Base-by-base conservation (phyloP, 2,797 vertebrate genomes). In the Myotis pilosus region DNA sequence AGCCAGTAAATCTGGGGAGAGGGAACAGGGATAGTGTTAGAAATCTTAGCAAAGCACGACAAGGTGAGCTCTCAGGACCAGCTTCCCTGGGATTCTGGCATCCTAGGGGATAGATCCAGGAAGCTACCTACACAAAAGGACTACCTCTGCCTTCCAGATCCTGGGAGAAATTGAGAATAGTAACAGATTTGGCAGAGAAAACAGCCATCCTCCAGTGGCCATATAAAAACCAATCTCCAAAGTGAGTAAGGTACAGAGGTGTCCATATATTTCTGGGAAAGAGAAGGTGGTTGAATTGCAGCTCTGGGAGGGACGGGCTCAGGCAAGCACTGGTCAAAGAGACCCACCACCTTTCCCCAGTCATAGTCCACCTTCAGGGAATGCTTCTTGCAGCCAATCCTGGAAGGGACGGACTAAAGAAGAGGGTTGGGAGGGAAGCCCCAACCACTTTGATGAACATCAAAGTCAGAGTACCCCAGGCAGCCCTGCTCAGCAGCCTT, bases 1-100 rank as follows among this genome's bases (percentile, higher is more conserved):
- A 99, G 99, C 99, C 99, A 99, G 11, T 98, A 98, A 30, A 99
- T 96, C 99, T 99, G 98, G 6, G 3, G 20, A 78, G 80, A 89
- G 17, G 55, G 51, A 57, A 84, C 53, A 38, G 33, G 44, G 57
- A 12, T 33, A 1, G 36, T 5, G 1, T 96, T 44, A 95, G 94
- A 28, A 33, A 94, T 19, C 66, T 69, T 19, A 82, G 75, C 55
- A 69, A 16, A 33, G 41, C 68, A 64, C 0, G 19, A 22, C 7
- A 1, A 53, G 47, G 30, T 68, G 60, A 53, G 30, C 84, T 23
- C 22, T 80, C 5, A 25, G 30, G 28, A 80, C 51, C 19, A 15
- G 71, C 47, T 49, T 38, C n/a, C 30, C 83, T 3, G 10, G 55
- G 41, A 49, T 15, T 53, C 75, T 30, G 66, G 84, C 10, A 2